These are phyloP conservation scores for Echinarachnius parma DNA, from an alignment of 53 echinoderm and acorn worm species.

Conservation along the genomic window DNA sequence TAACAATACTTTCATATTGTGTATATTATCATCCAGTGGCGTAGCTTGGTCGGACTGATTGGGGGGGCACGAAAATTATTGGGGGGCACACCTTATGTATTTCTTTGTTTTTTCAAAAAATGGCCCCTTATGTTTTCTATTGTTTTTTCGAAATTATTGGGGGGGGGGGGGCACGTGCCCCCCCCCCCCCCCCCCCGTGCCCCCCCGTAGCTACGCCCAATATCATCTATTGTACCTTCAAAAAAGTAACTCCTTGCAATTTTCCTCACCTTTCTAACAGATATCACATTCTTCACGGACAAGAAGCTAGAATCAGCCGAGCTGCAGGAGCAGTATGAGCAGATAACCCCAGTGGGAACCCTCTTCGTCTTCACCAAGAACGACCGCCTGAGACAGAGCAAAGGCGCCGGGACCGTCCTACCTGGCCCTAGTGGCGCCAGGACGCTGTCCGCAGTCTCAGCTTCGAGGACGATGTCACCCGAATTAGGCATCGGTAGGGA, in stretches of 20 bases:
- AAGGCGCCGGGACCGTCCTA: constrained; percentile 13
- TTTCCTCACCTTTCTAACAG: constrained; percentile 21
- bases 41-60: too few relatives aligned
- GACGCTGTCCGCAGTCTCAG: constrained; percentile 15
- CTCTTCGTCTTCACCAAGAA: constrained; percentile 60
- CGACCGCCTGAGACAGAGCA: constrained; percentile 32
- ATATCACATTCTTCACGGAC: constrained; percentile 87
- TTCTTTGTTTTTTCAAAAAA: too few relatives aligned
- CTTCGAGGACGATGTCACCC: background rate
- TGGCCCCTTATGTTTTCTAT: too few relatives aligned
- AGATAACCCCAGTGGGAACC: constrained; percentile 61
- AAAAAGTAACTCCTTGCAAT: background rate
- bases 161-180: too few relatives aligned
- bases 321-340: constrained; percentile 74
- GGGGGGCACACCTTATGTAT: too few relatives aligned
- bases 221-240: background rate
- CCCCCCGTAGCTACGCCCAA: background rate
- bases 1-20: too few relatives aligned
- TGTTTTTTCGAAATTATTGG: too few relatives aligned
- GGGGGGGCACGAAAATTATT: too few relatives aligned
- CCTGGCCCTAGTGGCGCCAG: constrained; percentile 21
- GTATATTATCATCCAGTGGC: too few relatives aligned
- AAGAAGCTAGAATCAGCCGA: constrained; percentile 78
- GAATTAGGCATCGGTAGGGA: constrained; percentile 1
- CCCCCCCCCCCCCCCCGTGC: background rate